phyloP scores from a whole-genome alignment of 2,113 vertebrate species.

The Piprites chloris region DNA sequence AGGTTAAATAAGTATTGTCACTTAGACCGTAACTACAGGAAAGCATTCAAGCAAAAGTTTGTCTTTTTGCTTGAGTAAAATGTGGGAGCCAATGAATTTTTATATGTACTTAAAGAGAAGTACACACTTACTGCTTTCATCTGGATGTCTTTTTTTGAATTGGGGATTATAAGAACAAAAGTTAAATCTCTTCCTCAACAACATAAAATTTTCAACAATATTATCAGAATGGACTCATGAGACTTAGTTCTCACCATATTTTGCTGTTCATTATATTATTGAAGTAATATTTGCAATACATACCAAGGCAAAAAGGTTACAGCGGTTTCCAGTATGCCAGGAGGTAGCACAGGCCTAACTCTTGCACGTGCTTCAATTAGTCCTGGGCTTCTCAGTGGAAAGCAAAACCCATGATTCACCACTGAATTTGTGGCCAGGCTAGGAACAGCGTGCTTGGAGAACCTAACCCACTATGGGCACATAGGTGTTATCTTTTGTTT shows the following conservation, averaged over 20 bases:
- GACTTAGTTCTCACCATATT: not conserved
- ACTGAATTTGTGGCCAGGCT: not conserved
- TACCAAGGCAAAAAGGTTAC: not conserved
- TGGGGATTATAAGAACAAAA: not conserved
- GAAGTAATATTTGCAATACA: not conserved
- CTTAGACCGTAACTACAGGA: not conserved
- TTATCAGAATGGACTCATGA: not conserved
- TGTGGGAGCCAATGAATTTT: not conserved
- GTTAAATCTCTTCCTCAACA: not conserved
- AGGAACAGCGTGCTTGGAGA: not conserved
- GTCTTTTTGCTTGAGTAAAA: not conserved
- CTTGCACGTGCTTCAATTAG: rapidly evolving
- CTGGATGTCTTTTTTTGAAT: not conserved
- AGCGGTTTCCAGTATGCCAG: not conserved
- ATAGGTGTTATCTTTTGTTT: not conserved
- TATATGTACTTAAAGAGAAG: not conserved
- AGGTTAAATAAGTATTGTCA: not conserved
- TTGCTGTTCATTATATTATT: not conserved
- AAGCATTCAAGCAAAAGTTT: not conserved
- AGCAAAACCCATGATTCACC: not conserved
- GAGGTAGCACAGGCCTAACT: not conserved
- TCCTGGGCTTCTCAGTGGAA: not conserved
- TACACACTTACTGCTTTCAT: not conserved
- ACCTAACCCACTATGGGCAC: not conserved
- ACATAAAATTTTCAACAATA: not conserved